Base-by-base conservation (phyloP, 2,888 invertebrate species). In the Drosophila atripex region DNA sequence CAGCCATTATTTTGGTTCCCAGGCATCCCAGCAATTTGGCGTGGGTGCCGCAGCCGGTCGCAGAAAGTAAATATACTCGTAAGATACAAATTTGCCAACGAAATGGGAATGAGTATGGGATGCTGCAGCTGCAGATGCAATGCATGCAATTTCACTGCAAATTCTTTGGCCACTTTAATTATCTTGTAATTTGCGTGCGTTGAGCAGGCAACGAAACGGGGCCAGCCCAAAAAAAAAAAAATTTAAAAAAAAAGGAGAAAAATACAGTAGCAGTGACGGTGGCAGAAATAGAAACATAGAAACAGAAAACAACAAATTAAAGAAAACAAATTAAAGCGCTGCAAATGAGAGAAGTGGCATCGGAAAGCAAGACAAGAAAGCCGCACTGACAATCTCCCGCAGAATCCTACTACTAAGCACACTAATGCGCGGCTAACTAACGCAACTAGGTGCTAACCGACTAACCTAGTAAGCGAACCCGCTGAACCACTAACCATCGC, bases 391-490 rank as follows among this genome's bases (percentile, higher is more conserved):
- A 86, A 76, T 84, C 76, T 75, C 77, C 74, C 45, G 30, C 47
- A 57, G 45, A 60, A 58, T 32, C 47, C 56, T 16, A 51, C 60
- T 16, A 28, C 32, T 63, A 63, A 63, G 63, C 63, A 64, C 39
- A 45, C 59, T 45, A 45, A 46, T 12, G 18, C 25, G 58, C 14
- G 61, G 57, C 43, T 43, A 43, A 43, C 43, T 21, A 43, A 41
- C 54, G 77, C 84, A 80, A 75, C 77, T 75, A 71, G 69, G 69
- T 54, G 68, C 80, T 89, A 89, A 87, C 88, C 89, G 88, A 88
- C 88, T 88, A 88, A 88, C 88, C 88, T 76, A 89, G 79, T 88
- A 89, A 88, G 69, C 70, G 80, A 86, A 86, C 77, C 65, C 71
- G 83, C 75, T 70, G 70, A 75, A 69, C 87, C 68, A 82, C 77